Base-by-base conservation (phyloP, 2,113 vertebrate genomes). In the Pongo pygmaeus region DNA sequence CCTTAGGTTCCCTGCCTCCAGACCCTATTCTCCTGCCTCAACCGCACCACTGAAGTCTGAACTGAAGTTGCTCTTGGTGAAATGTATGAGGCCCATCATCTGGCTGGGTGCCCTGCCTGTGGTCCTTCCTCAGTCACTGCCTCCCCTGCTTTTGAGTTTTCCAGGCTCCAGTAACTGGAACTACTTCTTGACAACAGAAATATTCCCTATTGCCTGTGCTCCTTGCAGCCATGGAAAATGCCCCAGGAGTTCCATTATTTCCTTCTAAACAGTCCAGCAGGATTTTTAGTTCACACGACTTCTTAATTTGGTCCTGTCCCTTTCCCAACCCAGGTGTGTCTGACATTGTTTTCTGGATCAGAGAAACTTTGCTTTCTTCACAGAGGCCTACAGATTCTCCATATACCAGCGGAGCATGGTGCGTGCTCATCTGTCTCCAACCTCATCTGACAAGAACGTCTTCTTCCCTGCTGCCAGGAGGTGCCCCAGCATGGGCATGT, bases 51-150 rank as follows among this genome's bases (percentile, higher is more conserved):
- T 67, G 30, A 48, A 8, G 13, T 69, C 64, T 80, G 70, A 79
- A 23, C 0, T 0, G 22, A 83, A 67, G 20, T 27, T 61, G 67
- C 20, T 95, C 72, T 77, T 70, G 52, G 32, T 23, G 48, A 86
- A 27, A 32, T 59, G 38, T 14, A 2, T 0, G 0, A 59, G 46
- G 16, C 55, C 27, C 0, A 0, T 32, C 5, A 8, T 23, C 30
- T 32, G 22, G n/a, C 30, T 2, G 7, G 0, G 22, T 75, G 48
- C 59, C 30, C 23, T 32, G 27, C 17, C 35, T 5, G 0, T 12
- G 12, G 32, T 30, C 8, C 25, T 72, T 48, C 61, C 86, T 89
- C 57, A 1, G 0, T 10, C 1, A 0, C 5, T 3, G 30, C n/a
- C 40, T 87, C 48, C 46, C 93, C 20, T 17, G 13, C 67, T 61